Evolutionary conservation across 2,113 vertebrate species (phyloP).

Genomic region (Pelecanoides urinatrix): DNA sequence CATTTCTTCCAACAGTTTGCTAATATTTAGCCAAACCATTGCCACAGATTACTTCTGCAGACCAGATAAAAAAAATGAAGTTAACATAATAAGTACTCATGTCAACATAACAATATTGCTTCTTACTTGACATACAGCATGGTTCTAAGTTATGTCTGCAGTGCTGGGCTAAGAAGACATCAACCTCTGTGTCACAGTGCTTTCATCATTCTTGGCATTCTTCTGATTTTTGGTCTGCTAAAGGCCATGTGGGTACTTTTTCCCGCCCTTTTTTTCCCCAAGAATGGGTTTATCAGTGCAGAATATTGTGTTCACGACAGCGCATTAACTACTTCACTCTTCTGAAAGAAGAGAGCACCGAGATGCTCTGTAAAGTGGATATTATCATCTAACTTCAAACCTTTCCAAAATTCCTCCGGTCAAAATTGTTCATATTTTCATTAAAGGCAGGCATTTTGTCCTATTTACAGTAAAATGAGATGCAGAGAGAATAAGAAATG

Average conservation of each 20-base stretch:
- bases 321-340: rapidly evolving
- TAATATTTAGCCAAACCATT: background rate
- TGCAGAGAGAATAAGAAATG: background rate
- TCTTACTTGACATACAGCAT: background rate
- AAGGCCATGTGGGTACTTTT: background rate
- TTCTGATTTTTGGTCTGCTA: background rate
- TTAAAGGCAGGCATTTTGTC: background rate
- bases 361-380: background rate
- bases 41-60: background rate
- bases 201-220: background rate
- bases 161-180: background rate
- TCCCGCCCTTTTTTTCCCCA: rapidly evolving
- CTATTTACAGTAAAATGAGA: background rate
- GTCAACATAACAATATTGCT: background rate
- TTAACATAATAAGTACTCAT: background rate
- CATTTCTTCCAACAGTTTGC: background rate
- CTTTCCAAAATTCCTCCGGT: background rate
- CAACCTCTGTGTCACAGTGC: background rate
- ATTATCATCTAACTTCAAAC: background rate
- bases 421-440: background rate
- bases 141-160: background rate
- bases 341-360: background rate
- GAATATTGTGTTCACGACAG: background rate
- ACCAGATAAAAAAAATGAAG: background rate
- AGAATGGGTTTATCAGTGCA: background rate